Evolutionary conservation across 2,113 vertebrate genomes (phyloP), one percentile per base, ranked within the genome.

Genomic region (Pyxicephalus adspersus): DNA sequence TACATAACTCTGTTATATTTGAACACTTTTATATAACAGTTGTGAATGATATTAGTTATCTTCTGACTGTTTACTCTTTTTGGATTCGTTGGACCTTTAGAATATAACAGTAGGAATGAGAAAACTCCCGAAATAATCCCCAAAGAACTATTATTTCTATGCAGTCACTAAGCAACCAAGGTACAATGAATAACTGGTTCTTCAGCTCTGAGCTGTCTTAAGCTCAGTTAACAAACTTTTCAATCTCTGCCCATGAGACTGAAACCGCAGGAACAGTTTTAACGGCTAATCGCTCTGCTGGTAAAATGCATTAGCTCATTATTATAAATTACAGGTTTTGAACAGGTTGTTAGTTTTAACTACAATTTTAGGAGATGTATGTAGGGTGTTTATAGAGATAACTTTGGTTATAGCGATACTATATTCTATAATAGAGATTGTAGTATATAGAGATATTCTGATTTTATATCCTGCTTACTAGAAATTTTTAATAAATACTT

Each of bases 111-210:
- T 34, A 54, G 17, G 28, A 19, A 79, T 60, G 52, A 79, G 8
- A 60, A 34, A 68, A 79, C 50, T 20, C 25, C 3, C 28, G 54
- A 45, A 68, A 58, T 38, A 6, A 34, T 31, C 9, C 4, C n/a
- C 65, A 66, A 64, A n/a, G 58, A 23, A 25, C 28, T 72, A 23
- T 2, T 34, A 11, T 68, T 60, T 26, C 67, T 34, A n/a, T 11
- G 26, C 31, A 28, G 77, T 70, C 28, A 4, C 77, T 28, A 60
- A 50, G 77, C 77, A 79, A 79, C 77, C 65, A 34, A 60, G 28
- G 55, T 67, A 54, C 76, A 77, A 25, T 79, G 77, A 68, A 68
- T 79, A 79, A 79, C 77, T 50, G 77, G 77, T 68, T 79, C 65
- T 57, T 67, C 65, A 67, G 31, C 70, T 52, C 70, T 22, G 28